A percentile compares a stretch with the other conserved stretches of the same genome.
These are phyloP conservation scores for Myiozetetes cayanensis DNA, from an alignment of 2,113 vertebrate species.

Conservation along the genomic window DNA sequence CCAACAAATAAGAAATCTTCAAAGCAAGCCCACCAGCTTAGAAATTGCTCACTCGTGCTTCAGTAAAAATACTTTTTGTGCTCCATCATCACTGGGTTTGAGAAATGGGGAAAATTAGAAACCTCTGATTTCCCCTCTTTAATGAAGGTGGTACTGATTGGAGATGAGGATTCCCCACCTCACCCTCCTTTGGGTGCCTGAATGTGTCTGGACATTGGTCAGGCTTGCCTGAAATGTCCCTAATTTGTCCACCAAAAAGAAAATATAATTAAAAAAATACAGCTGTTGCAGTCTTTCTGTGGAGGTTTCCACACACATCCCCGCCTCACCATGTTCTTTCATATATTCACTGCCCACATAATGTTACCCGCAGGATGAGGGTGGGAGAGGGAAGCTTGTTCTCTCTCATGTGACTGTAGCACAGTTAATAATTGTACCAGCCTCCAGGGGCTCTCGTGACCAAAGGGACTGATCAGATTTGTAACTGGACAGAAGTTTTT, in stretches of 20 bases:
- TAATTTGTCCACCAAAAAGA: not conserved
- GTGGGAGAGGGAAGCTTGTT: slow-evolving; percentile 14
- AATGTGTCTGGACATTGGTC: rapidly evolving
- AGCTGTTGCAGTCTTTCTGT: not conserved
- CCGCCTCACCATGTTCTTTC: not conserved
- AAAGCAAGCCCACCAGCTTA: not conserved
- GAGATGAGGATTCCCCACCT: not conserved
- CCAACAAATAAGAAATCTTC: not conserved
- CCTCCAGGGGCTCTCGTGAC: not conserved
- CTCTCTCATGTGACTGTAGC: slow-evolving; percentile 31
- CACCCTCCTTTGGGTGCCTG: not conserved
- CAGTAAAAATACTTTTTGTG: not conserved
- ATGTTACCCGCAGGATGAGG: not conserved
- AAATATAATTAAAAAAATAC: not conserved
- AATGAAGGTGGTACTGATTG: not conserved
- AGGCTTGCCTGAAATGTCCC: not conserved
- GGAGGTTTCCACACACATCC: not conserved
- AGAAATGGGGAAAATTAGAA: not conserved
- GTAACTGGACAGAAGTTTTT: not conserved
- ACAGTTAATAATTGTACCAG: slow-evolving; percentile 49
- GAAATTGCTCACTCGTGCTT: not conserved
- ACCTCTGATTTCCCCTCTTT: not conserved
- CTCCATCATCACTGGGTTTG: not conserved
- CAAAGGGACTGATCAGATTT: not conserved
- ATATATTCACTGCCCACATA: slow-evolving; percentile 19